Conservation (phyloP, 2,888 invertebrate species). For the Oxystoma pomonae region DNA sequence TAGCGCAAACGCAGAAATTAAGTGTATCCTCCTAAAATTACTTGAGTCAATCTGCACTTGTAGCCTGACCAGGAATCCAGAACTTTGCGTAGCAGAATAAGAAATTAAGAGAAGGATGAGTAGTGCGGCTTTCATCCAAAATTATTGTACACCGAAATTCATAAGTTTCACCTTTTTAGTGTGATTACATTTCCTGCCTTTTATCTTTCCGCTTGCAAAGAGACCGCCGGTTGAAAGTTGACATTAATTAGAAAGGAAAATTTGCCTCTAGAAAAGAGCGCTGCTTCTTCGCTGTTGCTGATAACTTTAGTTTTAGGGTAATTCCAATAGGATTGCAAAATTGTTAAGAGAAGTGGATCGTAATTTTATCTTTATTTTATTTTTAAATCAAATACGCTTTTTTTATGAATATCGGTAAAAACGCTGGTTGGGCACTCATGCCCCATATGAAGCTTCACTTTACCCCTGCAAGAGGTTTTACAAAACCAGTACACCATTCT, state of each 20-base stretch:
- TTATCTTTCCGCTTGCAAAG: not conserved
- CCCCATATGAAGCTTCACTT: too few relatives aligned
- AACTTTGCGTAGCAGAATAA: not conserved
- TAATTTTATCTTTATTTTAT: too few relatives aligned
- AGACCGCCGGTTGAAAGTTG: not conserved
- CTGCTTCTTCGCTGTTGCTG: not conserved
- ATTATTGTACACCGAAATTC: not conserved
- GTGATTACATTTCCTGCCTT: not conserved
- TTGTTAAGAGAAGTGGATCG: too few relatives aligned
- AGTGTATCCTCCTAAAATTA: too few relatives aligned
- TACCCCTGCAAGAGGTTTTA: too few relatives aligned
- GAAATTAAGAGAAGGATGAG: not conserved
- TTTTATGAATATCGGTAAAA: too few relatives aligned
- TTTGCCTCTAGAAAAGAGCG: not conserved
- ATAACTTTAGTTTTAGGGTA: not conserved
- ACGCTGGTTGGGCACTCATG: too few relatives aligned
- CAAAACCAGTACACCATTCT: too few relatives aligned
- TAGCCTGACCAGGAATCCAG: not conserved
- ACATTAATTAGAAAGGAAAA: not conserved
- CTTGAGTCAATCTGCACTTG: not conserved
- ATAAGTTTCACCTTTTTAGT: not conserved
- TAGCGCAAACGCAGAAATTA: too few relatives aligned
- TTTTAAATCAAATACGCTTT: too few relatives aligned
- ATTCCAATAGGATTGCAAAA: too few relatives aligned
- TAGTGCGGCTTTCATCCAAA: not conserved